phyloP scores from a whole-genome alignment of 2,888 invertebrate genomes.

The Nemotelus pantherinus region DNA sequence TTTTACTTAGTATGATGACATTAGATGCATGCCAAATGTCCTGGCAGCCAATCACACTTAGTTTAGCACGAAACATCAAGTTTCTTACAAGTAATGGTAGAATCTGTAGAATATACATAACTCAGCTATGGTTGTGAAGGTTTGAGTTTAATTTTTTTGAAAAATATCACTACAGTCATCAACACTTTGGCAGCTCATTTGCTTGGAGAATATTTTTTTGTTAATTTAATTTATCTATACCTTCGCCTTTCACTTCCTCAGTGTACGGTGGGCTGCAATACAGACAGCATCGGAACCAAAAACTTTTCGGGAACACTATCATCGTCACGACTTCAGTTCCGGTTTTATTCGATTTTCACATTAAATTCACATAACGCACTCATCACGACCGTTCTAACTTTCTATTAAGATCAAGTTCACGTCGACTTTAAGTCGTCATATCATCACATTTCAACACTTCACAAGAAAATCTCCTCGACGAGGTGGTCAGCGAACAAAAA shows the following conservation, averaged over 20 bases:
- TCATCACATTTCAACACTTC: neutral
- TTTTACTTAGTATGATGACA: too few relatives aligned
- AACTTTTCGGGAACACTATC: constrained; percentile 34
- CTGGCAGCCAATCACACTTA: too few relatives aligned
- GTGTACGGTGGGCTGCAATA: constrained; percentile 27
- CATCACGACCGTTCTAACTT: neutral
- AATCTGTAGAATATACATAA: too few relatives aligned
- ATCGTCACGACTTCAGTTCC: constrained; percentile 15
- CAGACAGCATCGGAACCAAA: constrained; percentile 39
- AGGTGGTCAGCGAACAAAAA: neutral
- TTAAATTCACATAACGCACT: neutral
- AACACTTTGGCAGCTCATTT: too few relatives aligned
- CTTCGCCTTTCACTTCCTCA: constrained; percentile 20
- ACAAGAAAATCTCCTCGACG: neutral
- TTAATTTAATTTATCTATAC: neutral
- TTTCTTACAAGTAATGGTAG: too few relatives aligned
- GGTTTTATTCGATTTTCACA: constrained; percentile 2
- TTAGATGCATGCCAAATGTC: too few relatives aligned
- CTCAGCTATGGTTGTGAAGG: too few relatives aligned
- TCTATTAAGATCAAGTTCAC: constrained; percentile 33
- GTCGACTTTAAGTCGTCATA: neutral
- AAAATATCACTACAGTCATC: too few relatives aligned
- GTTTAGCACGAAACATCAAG: too few relatives aligned
- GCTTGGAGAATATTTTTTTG: too few relatives aligned
- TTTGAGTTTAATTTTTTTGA: too few relatives aligned